Conservation (phyloP, 2,113 vertebrate species). For the Strix aluco region DNA sequence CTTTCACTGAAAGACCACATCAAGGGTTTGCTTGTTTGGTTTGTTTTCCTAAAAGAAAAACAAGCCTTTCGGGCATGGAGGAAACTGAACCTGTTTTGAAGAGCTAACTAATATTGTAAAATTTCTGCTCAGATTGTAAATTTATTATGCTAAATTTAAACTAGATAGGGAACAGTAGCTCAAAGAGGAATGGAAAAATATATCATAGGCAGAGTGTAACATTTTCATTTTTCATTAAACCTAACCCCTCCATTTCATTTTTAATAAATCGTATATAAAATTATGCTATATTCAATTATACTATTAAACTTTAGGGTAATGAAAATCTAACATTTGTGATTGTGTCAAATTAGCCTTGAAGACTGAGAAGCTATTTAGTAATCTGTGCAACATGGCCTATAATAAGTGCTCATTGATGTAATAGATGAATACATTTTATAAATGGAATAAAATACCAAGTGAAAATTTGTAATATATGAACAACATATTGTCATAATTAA, state of each 20-base stretch:
- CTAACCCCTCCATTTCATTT: background rate
- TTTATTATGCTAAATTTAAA: background rate
- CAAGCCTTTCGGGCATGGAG: background rate
- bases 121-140: background rate
- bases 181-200: background rate
- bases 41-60: background rate
- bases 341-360: slow-evolving; percentile 18
- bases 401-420: background rate
- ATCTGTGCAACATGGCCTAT: background rate
- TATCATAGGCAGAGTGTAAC: background rate
- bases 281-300: background rate
- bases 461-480: background rate
- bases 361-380: background rate
- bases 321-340: background rate
- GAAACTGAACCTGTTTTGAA: background rate
- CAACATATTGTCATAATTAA: background rate
- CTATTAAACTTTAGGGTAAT: slow-evolving; percentile 10
- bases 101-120: background rate
- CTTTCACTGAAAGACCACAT: background rate
- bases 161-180: background rate
- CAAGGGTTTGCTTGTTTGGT: background rate
- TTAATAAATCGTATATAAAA: background rate
- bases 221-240: slow-evolving; percentile 12
- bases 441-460: background rate
- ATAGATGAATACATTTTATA: background rate